These are phyloP conservation scores for Saxidomus purpurata DNA, from an alignment of 1,140 invertebrate species.

Conservation along the genomic window DNA sequence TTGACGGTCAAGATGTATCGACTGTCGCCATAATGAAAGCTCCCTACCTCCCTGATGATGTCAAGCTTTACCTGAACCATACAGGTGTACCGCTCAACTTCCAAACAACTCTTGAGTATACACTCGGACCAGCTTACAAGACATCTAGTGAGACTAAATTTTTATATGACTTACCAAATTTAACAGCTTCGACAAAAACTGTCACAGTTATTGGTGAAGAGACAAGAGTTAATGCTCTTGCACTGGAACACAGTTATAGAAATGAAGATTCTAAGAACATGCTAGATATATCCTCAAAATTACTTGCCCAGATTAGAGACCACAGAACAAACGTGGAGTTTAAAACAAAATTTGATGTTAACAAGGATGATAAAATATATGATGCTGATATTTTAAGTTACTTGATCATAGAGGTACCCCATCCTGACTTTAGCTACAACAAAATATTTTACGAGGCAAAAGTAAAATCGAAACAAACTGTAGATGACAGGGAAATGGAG, in stretches of 20 bases:
- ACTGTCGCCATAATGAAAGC: conserved; percentile 20
- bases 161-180: conserved; percentile 37
- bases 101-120: neutral
- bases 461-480: neutral
- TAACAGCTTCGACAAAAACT: conserved; percentile 15
- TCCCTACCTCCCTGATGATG: conserved; percentile 45
- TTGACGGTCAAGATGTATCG: neutral
- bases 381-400: neutral
- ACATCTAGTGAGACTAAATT: conserved; percentile 41
- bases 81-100: conserved; percentile 27
- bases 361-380: neutral
- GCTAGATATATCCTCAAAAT: conserved; percentile 1
- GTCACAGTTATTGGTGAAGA: conserved; percentile 38
- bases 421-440: conserved; percentile 12
- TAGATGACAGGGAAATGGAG: neutral
- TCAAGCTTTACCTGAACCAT: neutral
- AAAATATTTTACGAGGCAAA: neutral
- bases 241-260: neutral
- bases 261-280: neutral
- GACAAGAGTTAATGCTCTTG: conserved; percentile 36
- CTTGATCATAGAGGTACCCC: conserved; percentile 13
- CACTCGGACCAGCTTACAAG: conserved; percentile 32
- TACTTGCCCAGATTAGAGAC: conserved; percentile 29
- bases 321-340: conserved; percentile 5
- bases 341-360: neutral